A percentile compares a stretch with the other conserved stretches of the same genome.
Evolutionary conservation across 2,888 invertebrate genomes (phyloP).

Genomic region (Stratiomys singularior): DNA sequence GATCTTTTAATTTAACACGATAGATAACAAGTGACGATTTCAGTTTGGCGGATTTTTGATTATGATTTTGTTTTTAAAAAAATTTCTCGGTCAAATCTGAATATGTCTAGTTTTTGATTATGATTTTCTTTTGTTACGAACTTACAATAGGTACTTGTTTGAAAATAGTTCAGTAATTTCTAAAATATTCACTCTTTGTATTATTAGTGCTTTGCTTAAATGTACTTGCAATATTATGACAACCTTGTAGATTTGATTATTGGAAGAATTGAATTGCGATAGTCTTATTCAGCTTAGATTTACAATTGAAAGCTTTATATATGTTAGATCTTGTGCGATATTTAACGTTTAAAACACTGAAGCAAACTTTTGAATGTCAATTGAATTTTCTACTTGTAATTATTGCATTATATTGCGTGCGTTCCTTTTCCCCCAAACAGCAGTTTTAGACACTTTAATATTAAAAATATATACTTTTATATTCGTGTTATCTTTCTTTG

Average conservation of each 20-base stretch:
- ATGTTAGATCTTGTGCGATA: background rate
- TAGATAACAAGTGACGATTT: slow-evolving; percentile 26
- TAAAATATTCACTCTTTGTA: background rate
- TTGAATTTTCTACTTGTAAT: background rate
- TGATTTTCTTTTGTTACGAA: too few species aligned
- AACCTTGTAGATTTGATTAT: slow-evolving; percentile 29
- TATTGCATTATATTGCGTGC: background rate
- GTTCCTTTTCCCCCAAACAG: background rate
- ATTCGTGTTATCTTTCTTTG: background rate
- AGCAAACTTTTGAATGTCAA: background rate
- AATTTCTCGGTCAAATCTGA: too few species aligned
- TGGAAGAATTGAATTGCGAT: slow-evolving; percentile 36
- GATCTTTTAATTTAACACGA: slow-evolving; percentile 34
- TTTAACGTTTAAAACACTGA: background rate
- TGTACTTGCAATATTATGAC: background rate
- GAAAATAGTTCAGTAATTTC: background rate
- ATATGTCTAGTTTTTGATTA: too few species aligned
- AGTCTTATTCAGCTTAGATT: background rate
- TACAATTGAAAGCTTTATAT: background rate
- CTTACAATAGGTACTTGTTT: background rate
- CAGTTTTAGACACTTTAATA: background rate
- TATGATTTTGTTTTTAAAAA: background rate
- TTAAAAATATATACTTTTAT: slow-evolving; percentile 10
- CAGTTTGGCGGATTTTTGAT: slow-evolving; percentile 28
- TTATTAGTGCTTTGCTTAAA: background rate